A percentile compares a stretch with the other conserved stretches of the same genome.
Evolutionary conservation across 2,888 invertebrate species (phyloP).

Genomic region (Neoaliturus tenellus): DNA sequence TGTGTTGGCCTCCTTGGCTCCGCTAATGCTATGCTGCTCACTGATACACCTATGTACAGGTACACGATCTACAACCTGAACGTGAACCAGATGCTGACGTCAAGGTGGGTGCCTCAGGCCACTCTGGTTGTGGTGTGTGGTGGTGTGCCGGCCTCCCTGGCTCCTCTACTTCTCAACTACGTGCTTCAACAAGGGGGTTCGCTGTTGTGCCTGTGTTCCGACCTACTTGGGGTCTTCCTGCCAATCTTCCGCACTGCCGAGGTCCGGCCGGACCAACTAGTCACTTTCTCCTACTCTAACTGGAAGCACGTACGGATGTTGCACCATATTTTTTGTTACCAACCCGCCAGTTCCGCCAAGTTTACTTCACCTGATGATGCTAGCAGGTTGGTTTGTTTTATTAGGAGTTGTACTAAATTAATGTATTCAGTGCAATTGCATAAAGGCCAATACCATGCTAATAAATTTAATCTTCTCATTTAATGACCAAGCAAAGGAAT

Average conservation of each 20-base stretch:
- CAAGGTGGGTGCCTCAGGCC: slow-evolving; percentile 81
- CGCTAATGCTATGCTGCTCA: slow-evolving; percentile 81
- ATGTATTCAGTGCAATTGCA: no score
- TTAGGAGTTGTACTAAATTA: no score
- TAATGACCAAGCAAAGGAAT: no score
- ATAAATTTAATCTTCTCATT: no score
- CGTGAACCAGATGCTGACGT: slow-evolving; percentile 71
- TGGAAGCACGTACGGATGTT: slow-evolving; percentile 89
- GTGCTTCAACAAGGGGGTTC: slow-evolving; percentile 82
- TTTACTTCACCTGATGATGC: slow-evolving; percentile 74
- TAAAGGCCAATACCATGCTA: no score
- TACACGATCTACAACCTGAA: slow-evolving; percentile 73
- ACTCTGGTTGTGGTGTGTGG: slow-evolving; percentile 87
- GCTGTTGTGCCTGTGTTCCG: slow-evolving; percentile 87
- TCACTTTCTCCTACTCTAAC: slow-evolving; percentile 88
- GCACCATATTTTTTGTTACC: slow-evolving; percentile 93
- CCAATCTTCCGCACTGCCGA: slow-evolving; percentile 91
- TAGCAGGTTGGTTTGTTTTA: slow-evolving; percentile 56
- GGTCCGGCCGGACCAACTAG: slow-evolving; percentile 80
- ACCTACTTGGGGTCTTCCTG: slow-evolving; percentile 84
- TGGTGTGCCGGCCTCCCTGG: slow-evolving; percentile 80
- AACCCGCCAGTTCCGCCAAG: slow-evolving; percentile 85
- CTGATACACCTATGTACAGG: no score
- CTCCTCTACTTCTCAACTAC: slow-evolving; percentile 82
- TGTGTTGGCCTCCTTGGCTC: slow-evolving; percentile 81